These are phyloP conservation scores for Apodemia zela DNA, from an alignment of 2,888 invertebrate species.

Conservation along the genomic window DNA sequence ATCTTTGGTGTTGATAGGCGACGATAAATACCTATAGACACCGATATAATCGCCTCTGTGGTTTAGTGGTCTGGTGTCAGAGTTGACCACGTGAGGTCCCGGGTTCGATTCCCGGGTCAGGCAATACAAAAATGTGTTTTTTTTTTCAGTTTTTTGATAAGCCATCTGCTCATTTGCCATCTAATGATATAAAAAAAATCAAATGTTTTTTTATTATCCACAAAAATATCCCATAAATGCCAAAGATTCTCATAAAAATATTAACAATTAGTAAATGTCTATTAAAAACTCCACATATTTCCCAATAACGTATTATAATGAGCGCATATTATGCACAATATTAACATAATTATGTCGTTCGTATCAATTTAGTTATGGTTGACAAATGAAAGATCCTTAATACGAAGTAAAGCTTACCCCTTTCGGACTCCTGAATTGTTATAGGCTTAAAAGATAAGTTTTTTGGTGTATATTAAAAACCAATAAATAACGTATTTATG, in stretches of 20 bases:
- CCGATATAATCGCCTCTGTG: too few relatives aligned
- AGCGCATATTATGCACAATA: conserved; percentile 30
- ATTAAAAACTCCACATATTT: conserved; percentile 14
- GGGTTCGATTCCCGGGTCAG: too few relatives aligned
- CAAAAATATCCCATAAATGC: not conserved
- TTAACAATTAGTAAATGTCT: conserved; percentile 14
- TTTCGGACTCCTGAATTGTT: conserved; percentile 37
- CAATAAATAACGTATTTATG: conserved; percentile 31
- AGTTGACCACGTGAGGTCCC: too few relatives aligned
- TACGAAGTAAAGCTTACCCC: conserved; percentile 41
- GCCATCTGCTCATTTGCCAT: too few relatives aligned
- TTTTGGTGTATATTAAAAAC: conserved; percentile 27
- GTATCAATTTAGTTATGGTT: conserved; percentile 56
- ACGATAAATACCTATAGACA: too few relatives aligned
- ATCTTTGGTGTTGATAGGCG: too few relatives aligned
- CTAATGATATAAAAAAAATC: too few relatives aligned
- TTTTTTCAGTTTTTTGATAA: too few relatives aligned
- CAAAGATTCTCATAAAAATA: conserved; percentile 13
- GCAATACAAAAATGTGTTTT: too few relatives aligned
- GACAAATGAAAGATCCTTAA: conserved; percentile 63
- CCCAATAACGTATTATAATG: conserved; percentile 14
- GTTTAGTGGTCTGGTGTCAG: too few relatives aligned
- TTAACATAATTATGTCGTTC: conserved; percentile 53
- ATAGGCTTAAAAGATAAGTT: conserved; percentile 27
- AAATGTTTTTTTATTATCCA: not conserved